Evolutionary conservation across 1,140 invertebrate species (phyloP), one percentile per base, ranked within the genome.

Genomic region (Aphaenogaster floridana): DNA sequence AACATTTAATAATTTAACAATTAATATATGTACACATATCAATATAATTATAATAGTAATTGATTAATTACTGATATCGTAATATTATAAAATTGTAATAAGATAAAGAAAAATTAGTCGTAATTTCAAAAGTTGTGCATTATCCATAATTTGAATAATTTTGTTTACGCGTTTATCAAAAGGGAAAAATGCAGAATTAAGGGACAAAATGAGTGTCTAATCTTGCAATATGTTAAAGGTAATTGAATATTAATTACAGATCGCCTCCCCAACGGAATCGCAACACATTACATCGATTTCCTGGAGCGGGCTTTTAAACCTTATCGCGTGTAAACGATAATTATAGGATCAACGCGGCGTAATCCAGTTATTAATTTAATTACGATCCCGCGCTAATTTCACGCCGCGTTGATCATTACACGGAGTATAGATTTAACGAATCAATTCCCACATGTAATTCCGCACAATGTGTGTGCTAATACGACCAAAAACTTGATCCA

Each of bases 331-430:
- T 84, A 84, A 84, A 84, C 54, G 80, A 84, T 84, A 84, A 84
- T 84, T 84, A 76, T 50, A 84, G 69, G 80, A 84, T 84, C 69
- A 84, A 84, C 80, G 42, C 68, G 54, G 54, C 69, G 54, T 84
- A 84, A 84, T 84, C 80, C 69, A 15, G 69, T 84, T 84, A 84
- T 84, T 84, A 84, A 84, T 84, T 84, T 84, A 84, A 84, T 84
- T 84, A 84, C 69, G 54, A 84, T 84, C 80, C 80, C 54, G 69
- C 80, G 69, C 69, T 84, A 84, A 84, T 84, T 84, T 84, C 80
- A 84, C 69, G 69, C 80, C 54, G 80, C 80, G 45, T 54, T 84
- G 80, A 84, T 84, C 80, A 84, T 84, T 84, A 84, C 69, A 76
- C 54, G 80, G 54, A 72, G 72, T 72, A 76, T 84, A 84, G 80